Evolutionary conservation across 1,140 invertebrate species (phyloP).

Genomic region (Bombus impatiens): DNA sequence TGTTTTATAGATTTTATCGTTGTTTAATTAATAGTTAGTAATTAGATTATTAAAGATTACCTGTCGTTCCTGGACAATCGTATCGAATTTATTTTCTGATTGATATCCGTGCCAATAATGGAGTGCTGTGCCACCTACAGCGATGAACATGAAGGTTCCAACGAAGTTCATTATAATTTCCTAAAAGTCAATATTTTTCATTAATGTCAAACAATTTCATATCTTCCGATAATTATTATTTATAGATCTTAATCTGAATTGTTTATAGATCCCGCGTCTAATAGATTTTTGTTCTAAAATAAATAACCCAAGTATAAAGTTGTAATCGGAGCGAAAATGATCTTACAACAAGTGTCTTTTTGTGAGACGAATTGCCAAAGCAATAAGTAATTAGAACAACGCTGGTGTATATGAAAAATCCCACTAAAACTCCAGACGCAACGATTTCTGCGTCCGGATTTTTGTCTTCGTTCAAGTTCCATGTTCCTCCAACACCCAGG

Average conservation of each 20-base stretch:
- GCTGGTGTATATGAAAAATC: conserved; percentile 91
- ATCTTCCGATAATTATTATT: too few relatives aligned
- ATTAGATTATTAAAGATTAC: conserved; percentile 75
- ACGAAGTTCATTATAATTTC: conserved; percentile 94
- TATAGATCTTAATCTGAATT: too few relatives aligned
- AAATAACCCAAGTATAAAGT: neutral
- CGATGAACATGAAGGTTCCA: conserved; percentile 91
- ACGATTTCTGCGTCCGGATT: conserved; percentile 92
- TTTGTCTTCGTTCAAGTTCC: conserved; percentile 94
- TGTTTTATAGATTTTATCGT: neutral
- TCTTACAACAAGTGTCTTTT: conserved; percentile 85
- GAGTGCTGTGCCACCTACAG: conserved; percentile 90
- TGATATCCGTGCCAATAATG: conserved; percentile 94
- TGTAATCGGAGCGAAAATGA: neutral
- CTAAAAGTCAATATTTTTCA: conserved; percentile 75
- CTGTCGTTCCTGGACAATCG: conserved; percentile 87
- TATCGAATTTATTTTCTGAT: conserved; percentile 87
- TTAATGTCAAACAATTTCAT: neutral
- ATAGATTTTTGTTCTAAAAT: neutral
- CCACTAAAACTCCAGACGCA: conserved; percentile 92
- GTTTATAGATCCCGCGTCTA: neutral
- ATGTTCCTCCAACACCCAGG: conserved; percentile 91
- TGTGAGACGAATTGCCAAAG: conserved; percentile 89
- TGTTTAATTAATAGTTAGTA: neutral
- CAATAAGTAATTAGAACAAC: conserved; percentile 88